Evolutionary conservation across 30 jellyfish, hydroid and myxozoan species (phyloP).

Genomic region (Catostylus mosaicus): DNA sequence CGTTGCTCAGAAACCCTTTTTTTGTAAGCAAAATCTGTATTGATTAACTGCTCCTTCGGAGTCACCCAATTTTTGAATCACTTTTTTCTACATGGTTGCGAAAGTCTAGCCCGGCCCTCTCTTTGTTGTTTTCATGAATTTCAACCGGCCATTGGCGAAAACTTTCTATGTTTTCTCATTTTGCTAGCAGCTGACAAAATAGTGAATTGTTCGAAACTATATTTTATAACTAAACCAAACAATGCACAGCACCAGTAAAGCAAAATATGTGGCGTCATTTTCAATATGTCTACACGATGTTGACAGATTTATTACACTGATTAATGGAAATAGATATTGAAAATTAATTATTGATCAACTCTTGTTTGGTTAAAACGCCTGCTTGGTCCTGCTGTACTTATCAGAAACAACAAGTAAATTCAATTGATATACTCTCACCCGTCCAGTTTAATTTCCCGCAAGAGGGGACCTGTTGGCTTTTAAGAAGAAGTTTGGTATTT

Average conservation of each 20-base stretch:
- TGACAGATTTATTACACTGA: background rate
- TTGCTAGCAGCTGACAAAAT: slow-evolving; percentile 5
- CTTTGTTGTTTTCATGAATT: too few species aligned
- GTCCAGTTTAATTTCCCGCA: too few species aligned
- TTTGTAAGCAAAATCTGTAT: too few species aligned
- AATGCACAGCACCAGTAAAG: background rate
- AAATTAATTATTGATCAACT: background rate
- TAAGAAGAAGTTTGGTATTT: too few species aligned
- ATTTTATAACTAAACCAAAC: background rate
- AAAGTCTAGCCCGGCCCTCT: too few species aligned
- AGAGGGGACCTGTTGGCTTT: too few species aligned
- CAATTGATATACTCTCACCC: too few species aligned
- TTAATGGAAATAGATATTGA: background rate
- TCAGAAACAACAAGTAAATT: too few species aligned
- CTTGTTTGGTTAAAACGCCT: background rate
- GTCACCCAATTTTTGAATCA: too few species aligned
- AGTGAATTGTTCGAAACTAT: background rate
- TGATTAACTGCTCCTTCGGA: too few species aligned
- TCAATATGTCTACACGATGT: background rate
- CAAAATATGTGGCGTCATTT: background rate
- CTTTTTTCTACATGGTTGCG: too few species aligned
- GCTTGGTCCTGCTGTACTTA: background rate
- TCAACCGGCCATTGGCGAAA: background rate
- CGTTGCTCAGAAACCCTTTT: too few species aligned
- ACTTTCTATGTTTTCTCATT: background rate